Percentiles rank a stretch among this genome's conserved stretches.
These are phyloP conservation scores for Pantherophis vulpinus DNA, from an alignment of 2,797 vertebrate genomes.

Conservation along the genomic window DNA sequence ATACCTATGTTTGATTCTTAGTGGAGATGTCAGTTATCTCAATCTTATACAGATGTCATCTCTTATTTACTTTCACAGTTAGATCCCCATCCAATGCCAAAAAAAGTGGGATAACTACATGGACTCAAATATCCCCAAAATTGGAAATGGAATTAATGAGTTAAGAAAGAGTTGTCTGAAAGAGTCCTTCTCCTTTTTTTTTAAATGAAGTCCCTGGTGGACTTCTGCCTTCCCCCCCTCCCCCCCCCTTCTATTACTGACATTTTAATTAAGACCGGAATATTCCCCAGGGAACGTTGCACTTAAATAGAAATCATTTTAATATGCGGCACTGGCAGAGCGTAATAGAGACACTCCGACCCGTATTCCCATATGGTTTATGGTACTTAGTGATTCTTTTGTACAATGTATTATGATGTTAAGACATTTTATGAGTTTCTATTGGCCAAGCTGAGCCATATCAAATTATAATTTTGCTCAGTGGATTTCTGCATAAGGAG, in stretches of 20 bases:
- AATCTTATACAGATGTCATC: background rate
- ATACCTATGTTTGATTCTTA: background rate
- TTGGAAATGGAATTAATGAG: conserved; percentile 53
- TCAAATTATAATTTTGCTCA: conserved; percentile 77
- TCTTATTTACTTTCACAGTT: background rate
- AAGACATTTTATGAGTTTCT: conserved; percentile 73
- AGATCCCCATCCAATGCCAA: conserved; percentile 46
- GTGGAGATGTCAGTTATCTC: background rate
- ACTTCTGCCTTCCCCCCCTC: conserved; percentile 55
- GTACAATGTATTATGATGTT: conserved; percentile 72
- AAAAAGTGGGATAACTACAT: conserved; percentile 22
- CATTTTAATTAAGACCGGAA: conserved; percentile 76
- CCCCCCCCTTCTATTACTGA: conserved; percentile 66
- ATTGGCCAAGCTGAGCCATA: conserved; percentile 72
- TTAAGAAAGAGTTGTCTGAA: conserved; percentile 59
- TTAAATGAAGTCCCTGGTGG: conserved; percentile 65
- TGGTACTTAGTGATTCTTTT: conserved; percentile 72
- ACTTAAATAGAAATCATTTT: conserved; percentile 77
- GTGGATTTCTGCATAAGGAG: conserved; percentile 74
- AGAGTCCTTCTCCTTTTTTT: conserved; percentile 57
- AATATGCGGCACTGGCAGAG: conserved; percentile 71
- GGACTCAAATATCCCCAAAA: conserved; percentile 55
- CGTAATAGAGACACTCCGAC: conserved; percentile 71
- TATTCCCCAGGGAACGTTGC: conserved; percentile 72
- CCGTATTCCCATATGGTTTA: conserved; percentile 73